These are phyloP conservation scores for Pseudocheirus occidentalis DNA, from an alignment of 2,797 vertebrate genomes.

Conservation along the genomic window DNA sequence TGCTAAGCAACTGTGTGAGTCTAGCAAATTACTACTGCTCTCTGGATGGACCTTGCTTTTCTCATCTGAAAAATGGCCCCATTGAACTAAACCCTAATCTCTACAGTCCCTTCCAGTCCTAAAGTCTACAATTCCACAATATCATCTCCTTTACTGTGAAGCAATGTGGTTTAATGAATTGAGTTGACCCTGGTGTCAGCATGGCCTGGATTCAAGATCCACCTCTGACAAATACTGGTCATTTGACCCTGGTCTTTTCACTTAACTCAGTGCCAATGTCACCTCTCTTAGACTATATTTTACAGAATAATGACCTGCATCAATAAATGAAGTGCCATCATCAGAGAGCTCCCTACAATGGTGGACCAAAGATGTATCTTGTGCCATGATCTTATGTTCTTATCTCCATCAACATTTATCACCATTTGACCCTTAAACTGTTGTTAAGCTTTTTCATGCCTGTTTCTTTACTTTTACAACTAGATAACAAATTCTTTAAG, in stretches of 20 bases:
- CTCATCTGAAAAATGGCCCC: not conserved
- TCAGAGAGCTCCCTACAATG: not conserved
- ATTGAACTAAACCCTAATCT: not conserved
- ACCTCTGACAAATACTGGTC: not conserved
- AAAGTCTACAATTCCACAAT: not conserved
- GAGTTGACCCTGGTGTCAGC: not conserved
- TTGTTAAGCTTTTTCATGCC: not conserved
- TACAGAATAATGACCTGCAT: not conserved
- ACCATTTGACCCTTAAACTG: not conserved
- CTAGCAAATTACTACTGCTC: not conserved
- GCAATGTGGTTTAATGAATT: not conserved
- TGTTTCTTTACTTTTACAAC: not conserved
- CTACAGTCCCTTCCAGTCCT: not conserved
- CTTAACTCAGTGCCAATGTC: not conserved
- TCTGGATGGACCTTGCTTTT: not conserved
- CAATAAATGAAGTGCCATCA: too few species aligned
- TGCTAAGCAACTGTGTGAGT: not conserved
- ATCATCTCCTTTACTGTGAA: not conserved
- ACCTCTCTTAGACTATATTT: too few species aligned
- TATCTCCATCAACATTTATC: not conserved
- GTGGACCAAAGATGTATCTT: not conserved
- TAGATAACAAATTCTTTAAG: not conserved
- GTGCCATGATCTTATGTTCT: not conserved
- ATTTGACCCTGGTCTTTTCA: not conserved
- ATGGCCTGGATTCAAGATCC: fast-evolving